A percentile compares a stretch with the other conserved stretches of the same genome.
Conservation (phyloP, 2,888 invertebrate species). For the Leptura quadrifasciata region DNA sequence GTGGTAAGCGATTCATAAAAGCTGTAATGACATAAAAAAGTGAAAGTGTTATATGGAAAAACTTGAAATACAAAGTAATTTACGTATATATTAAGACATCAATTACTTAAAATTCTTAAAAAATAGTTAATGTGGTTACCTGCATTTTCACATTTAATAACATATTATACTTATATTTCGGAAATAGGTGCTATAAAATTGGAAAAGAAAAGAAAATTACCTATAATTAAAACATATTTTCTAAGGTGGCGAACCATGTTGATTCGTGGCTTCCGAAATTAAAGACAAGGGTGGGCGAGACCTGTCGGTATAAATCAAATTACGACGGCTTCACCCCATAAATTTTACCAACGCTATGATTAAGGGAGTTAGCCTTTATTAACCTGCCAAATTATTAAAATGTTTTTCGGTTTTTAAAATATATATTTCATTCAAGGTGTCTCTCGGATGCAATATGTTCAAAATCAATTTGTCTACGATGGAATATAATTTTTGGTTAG, state of each 20-base stretch:
- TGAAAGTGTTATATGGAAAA: no score
- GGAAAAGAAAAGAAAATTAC: conserved; percentile 33
- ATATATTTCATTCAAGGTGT: conserved; percentile 54
- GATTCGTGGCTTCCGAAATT: conserved; percentile 58
- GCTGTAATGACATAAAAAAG: no score
- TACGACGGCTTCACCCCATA: conserved; percentile 65
- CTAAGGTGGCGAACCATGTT: conserved; percentile 52
- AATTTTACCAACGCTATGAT: conserved; percentile 65
- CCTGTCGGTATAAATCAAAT: conserved; percentile 65
- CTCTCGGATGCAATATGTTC: conserved; percentile 58
- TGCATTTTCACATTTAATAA: conserved; percentile 17
- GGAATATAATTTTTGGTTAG: conserved; percentile 8
- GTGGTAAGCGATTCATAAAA: no score
- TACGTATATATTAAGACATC: no score
- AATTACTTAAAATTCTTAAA: neutral
- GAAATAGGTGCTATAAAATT: conserved; percentile 15
- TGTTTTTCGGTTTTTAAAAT: conserved; percentile 54
- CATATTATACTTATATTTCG: conserved; percentile 1
- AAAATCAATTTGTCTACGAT: conserved; percentile 51
- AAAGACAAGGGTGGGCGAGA: conserved; percentile 59
- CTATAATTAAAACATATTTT: conserved; percentile 52
- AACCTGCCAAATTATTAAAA: conserved; percentile 60
- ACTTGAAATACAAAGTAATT: no score
- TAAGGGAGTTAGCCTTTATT: conserved; percentile 62
- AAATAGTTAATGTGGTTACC: neutral